Conservation (phyloP, 2,113 vertebrate genomes). For the Morone saxatilis region DNA sequence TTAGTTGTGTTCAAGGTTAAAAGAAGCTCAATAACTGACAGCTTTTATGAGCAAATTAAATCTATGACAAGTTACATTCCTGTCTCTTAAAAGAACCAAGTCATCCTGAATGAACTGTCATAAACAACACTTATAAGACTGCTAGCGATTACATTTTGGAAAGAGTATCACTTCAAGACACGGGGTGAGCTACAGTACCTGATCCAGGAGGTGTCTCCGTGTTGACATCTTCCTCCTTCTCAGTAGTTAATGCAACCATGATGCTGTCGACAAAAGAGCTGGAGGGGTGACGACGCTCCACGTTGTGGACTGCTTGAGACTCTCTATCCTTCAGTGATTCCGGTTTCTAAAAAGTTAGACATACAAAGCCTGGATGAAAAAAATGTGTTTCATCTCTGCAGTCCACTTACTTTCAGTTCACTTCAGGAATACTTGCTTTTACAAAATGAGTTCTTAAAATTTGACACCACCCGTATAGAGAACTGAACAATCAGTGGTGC, state of each 20-base stretch:
- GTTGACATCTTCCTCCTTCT: slow-evolving; percentile 44
- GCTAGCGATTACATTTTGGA: not conserved
- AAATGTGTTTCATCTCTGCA: not conserved
- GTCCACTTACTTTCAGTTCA: not conserved
- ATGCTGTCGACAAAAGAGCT: slow-evolving; percentile 80
- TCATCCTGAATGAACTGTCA: not conserved
- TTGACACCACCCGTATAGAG: not conserved
- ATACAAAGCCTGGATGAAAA: not conserved
- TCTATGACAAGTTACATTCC: not conserved
- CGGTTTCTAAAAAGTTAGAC: slow-evolving; percentile 53
- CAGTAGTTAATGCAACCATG: slow-evolving; percentile 75
- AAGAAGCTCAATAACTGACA: not conserved
- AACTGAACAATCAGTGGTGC: not conserved
- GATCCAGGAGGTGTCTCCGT: slow-evolving; percentile 3
- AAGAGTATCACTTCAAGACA: not conserved
- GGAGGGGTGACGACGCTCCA: slow-evolving; percentile 42
- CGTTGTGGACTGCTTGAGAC: not conserved
- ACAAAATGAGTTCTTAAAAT: not conserved
- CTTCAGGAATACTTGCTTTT: not conserved
- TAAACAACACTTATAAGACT: no score
- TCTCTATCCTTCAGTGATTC: slow-evolving; percentile 31
- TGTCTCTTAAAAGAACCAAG: not conserved
- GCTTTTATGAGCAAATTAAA: not conserved
- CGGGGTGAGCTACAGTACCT: slow-evolving; percentile 53
- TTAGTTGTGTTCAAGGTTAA: not conserved